Evolutionary conservation across 2,113 vertebrate species (phyloP).

Genomic region (Meleagris gallopavo): DNA sequence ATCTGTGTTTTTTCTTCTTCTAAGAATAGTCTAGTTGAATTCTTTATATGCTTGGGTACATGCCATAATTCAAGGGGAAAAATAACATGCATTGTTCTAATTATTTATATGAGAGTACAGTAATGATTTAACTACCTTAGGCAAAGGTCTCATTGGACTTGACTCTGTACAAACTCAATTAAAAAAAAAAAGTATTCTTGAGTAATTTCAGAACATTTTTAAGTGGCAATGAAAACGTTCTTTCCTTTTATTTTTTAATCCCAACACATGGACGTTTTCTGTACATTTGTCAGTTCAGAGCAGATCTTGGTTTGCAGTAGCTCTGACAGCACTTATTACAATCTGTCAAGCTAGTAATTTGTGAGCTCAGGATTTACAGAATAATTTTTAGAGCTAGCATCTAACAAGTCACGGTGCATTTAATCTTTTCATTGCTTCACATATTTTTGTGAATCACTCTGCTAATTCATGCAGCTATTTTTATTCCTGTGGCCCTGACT

Average conservation of each 20-base stretch:
- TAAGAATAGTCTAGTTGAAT: not conserved
- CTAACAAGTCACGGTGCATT: not conserved
- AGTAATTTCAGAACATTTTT: not conserved
- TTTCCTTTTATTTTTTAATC: not conserved
- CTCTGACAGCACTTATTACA: slow-evolving; percentile 11
- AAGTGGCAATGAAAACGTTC: not conserved
- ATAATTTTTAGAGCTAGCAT: not conserved
- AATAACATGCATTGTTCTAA: not conserved
- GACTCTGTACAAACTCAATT: not conserved
- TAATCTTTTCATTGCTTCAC: not conserved
- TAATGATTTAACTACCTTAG: not conserved
- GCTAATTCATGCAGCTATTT: slow-evolving; percentile 4
- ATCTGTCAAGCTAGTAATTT: slow-evolving; percentile 55
- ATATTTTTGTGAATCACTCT: slow-evolving; percentile 8
- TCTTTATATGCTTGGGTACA: not conserved
- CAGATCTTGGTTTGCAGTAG: not conserved
- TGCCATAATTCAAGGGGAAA: not conserved
- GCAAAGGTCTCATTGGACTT: not conserved
- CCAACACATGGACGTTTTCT: not conserved
- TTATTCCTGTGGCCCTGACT: not conserved
- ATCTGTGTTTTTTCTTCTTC: slow-evolving; percentile 9
- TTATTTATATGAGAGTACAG: not conserved
- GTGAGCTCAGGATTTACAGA: slow-evolving; percentile 10
- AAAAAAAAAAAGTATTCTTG: not conserved
- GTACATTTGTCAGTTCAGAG: not conserved